phyloP scores from a whole-genome alignment of 2,113 vertebrate species.

The Australoheros scitulus region DNA sequence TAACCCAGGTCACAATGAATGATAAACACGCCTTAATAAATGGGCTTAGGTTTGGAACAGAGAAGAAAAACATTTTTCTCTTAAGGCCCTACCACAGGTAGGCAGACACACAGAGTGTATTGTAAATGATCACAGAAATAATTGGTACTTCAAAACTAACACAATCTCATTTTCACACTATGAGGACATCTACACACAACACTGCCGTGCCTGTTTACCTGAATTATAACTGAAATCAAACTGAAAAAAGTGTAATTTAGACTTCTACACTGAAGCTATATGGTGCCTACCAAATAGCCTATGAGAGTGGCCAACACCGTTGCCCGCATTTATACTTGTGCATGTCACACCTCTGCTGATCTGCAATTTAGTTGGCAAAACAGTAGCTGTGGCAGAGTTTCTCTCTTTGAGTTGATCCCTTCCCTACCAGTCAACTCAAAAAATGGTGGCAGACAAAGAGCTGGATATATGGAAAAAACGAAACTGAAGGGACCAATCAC shows the following conservation, averaged over 20 bases:
- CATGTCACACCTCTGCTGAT: background rate
- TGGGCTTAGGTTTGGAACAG: slow-evolving; percentile 51
- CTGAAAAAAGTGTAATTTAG: background rate
- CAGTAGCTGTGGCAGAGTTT: background rate
- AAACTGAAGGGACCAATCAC: fast-evolving
- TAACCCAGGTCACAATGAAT: slow-evolving; percentile 76
- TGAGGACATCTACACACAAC: background rate
- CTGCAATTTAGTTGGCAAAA: background rate
- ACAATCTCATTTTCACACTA: background rate
- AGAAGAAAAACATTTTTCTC: slow-evolving; percentile 58
- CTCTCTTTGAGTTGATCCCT: background rate
- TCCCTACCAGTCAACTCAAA: background rate
- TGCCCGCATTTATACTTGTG: background rate
- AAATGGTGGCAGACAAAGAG: no score
- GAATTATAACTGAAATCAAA: background rate
- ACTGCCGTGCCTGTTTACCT: background rate
- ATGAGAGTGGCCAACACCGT: fast-evolving
- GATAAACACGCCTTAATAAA: slow-evolving; percentile 78
- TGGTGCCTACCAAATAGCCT: background rate
- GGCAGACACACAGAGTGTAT: slow-evolving; percentile 4
- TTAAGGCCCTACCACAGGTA: slow-evolving; percentile 26
- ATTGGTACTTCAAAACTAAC: slow-evolving; percentile 35
- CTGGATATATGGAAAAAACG: background rate
- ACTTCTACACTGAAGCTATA: background rate
- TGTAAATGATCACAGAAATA: slow-evolving; percentile 36